Conservation (phyloP, 2,888 invertebrate genomes). For the Entomobrya proxima region DNA sequence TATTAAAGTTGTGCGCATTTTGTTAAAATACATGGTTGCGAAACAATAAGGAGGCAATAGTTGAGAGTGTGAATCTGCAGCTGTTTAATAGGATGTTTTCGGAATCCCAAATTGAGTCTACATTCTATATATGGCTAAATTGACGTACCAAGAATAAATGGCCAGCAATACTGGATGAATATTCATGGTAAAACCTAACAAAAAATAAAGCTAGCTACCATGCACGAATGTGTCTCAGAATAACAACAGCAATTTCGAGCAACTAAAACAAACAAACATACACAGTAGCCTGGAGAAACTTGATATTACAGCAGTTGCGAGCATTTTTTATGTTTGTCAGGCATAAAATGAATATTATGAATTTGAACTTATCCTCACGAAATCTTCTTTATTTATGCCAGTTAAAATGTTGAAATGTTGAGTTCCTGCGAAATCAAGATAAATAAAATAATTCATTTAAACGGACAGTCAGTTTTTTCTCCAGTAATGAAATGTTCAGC, state of each 20-base stretch:
- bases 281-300: no score
- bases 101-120: background rate
- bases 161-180: constrained; percentile 21
- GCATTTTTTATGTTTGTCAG: no score
- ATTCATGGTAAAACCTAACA: background rate
- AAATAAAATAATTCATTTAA: constrained; percentile 27
- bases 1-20: background rate
- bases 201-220: background rate
- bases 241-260: background rate
- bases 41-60: background rate
- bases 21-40: background rate
- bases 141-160: constrained; percentile 16
- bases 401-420: background rate
- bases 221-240: background rate
- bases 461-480: background rate
- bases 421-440: background rate
- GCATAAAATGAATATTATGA: no score
- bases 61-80: background rate
- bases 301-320: no score
- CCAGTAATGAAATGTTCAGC: background rate
- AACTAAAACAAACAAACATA: background rate
- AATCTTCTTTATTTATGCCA: background rate
- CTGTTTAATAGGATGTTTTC: background rate
- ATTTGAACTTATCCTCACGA: no score
- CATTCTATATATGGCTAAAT: background rate